A percentile compares a stretch with the other conserved stretches of the same genome.
phyloP scores from a whole-genome alignment of 2,888 invertebrate genomes.

The Therioaphis trifolii region DNA sequence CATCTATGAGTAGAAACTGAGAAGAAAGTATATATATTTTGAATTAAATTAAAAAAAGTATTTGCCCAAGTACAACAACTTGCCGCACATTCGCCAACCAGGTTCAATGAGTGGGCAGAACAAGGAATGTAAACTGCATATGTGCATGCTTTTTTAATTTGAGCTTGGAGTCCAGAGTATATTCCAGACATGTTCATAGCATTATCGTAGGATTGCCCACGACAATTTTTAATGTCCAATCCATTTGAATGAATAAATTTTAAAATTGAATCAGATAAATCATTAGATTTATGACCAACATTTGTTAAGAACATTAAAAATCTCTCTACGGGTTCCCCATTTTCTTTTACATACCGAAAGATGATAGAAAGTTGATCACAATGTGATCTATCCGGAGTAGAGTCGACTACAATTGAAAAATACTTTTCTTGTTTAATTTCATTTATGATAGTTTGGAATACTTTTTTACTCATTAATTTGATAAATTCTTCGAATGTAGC shows the following conservation, averaged over 20 bases:
- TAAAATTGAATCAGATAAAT: conserved; percentile 64
- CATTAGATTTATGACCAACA: conserved; percentile 65
- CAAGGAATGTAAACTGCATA: too few species aligned
- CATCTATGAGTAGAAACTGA: conserved; percentile 45
- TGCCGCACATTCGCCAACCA: too few species aligned
- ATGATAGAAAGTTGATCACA: conserved; percentile 63
- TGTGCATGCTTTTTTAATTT: conserved; percentile 17
- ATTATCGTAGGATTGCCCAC: conserved; percentile 11
- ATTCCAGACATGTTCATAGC: conserved; percentile 26
- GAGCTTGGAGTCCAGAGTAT: conserved; percentile 42
- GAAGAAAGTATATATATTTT: conserved; percentile 52
- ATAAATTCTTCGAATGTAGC: conserved; percentile 23
- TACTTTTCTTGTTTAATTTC: conserved; percentile 44
- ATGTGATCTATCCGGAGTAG: conserved; percentile 60
- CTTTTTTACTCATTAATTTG: too few species aligned
- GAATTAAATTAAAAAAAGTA: conserved; percentile 46
- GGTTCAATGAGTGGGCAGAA: too few species aligned
- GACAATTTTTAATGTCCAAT: conserved; percentile 32
- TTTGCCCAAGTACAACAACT: too few species aligned
- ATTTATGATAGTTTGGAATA: too few species aligned
- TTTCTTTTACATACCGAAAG: conserved; percentile 56
- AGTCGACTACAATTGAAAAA: conserved; percentile 53
- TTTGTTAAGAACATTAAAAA: conserved; percentile 64
- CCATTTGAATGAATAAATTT: conserved; percentile 37
- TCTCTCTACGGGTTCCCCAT: conserved; percentile 61